A percentile compares a stretch with the other conserved stretches of the same genome.
These are phyloP conservation scores for Halcyon chelicuti DNA, from an alignment of 2,797 vertebrate species.

Conservation along the genomic window DNA sequence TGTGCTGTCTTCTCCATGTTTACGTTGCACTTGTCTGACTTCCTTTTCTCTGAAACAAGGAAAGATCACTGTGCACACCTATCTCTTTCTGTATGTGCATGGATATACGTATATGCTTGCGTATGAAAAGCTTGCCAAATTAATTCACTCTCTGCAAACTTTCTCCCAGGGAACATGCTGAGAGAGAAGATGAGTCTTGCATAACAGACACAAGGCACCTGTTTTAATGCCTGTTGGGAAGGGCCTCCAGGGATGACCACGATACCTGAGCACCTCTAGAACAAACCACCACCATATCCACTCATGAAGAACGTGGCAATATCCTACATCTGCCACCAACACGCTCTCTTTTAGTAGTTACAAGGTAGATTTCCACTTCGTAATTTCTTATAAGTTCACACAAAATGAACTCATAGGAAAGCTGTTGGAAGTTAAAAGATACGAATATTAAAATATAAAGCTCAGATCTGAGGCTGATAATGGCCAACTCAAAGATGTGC, in stretches of 20 bases:
- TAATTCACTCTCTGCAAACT: background rate
- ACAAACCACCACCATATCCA: background rate
- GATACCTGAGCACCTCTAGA: background rate
- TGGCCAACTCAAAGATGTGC: background rate
- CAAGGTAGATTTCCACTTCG: background rate
- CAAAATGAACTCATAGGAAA: background rate
- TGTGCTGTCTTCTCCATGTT: background rate
- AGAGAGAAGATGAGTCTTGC: background rate
- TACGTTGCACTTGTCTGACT: background rate
- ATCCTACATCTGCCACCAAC: background rate
- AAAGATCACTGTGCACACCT: background rate
- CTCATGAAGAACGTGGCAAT: background rate
- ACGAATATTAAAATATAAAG: background rate
- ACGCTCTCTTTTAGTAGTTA: background rate
- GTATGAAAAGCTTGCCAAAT: background rate
- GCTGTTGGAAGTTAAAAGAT: background rate
- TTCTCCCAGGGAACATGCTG: background rate
- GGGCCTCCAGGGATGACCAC: background rate
- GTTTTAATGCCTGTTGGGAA: background rate
- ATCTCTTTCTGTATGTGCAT: background rate
- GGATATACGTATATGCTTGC: background rate
- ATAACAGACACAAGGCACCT: background rate
- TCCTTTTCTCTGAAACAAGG: background rate
- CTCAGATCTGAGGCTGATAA: background rate
- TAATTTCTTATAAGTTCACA: background rate